phyloP scores from a whole-genome alignment of 2,888 invertebrate species.

The Eupithecia abbreviata region DNA sequence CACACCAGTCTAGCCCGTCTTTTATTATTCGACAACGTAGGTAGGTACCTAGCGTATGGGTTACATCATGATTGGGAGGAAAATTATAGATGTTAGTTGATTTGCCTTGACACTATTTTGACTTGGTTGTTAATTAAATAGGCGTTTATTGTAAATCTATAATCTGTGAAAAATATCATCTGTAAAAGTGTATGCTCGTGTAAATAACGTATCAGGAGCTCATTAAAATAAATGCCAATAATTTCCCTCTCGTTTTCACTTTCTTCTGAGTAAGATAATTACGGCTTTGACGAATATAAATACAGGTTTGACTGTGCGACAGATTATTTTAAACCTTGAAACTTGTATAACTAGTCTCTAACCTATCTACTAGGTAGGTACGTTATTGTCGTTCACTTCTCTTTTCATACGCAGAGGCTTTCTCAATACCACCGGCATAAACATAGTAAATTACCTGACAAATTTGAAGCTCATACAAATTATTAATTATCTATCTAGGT shows the following conservation, averaged over 20 bases:
- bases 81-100: neutral
- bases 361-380: neutral
- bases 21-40: neutral
- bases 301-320: slow-evolving; percentile 7
- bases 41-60: neutral
- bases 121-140: neutral
- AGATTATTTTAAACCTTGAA: slow-evolving; percentile 35
- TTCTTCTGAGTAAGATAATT: slow-evolving; percentile 24
- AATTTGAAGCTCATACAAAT: neutral
- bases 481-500: neutral
- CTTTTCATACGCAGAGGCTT: slow-evolving; percentile 20
- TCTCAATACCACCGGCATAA: neutral
- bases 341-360: slow-evolving; percentile 42
- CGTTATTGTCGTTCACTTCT: slow-evolving; percentile 27
- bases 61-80: neutral
- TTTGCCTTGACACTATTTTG: neutral
- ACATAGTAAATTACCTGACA: neutral
- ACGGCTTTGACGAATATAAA: slow-evolving; percentile 1
- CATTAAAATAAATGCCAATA: neutral
- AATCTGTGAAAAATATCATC: neutral
- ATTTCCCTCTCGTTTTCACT: slow-evolving; percentile 6
- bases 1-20: neutral
- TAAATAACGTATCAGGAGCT: neutral
- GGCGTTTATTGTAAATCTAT: too few relatives aligned
- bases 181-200: neutral